Base-by-base conservation (phyloP, 2,888 invertebrate species). In the Uropetala carovei region DNA sequence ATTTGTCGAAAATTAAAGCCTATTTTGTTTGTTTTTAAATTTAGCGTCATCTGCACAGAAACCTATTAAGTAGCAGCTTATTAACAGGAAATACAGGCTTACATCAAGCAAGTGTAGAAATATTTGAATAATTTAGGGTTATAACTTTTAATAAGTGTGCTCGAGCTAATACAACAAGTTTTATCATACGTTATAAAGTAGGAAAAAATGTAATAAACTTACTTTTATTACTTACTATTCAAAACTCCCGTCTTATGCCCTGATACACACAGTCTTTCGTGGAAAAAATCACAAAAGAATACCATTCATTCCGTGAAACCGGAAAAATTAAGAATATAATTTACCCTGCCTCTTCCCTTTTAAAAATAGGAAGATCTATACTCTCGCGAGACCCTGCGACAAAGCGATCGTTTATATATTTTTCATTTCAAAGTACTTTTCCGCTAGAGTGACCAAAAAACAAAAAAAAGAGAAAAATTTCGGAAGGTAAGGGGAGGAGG, bases 361-460 rank as follows among this genome's bases (percentile, higher is more conserved):
- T 0, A 43, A 43, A 43, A 43, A 43, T 43, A 43, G 11, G 75
- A 11, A 14, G 27, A 75, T 27, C 75, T 68, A 22, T 68, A n/a
- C n/a, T n/a, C 68, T n/a, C 27, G 11, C 75, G 14, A 75, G 13
- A 18, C 22, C 7, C 68, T 13, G 43, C 64, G 43, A 68, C 86
- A 89, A 64, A 89, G 43, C 10, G n/a, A 57, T 83, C 57, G 43
- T 83, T 9, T n/a, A n/a, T n/a, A n/a, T n/a, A n/a, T 58, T 86
- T 30, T 27, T 86, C 27, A 59, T 89, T 89, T n/a, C 89, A 89
- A 68, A 64, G 89, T 64, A 89, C 43, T 89, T 89, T 89, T 89
- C 89, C 89, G 43, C 43, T 0, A 89, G 89, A 89, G 64, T n/a
- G 43, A 57, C 83, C 83, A 83, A 56, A 83, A 83, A 57, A 57